Conservation (phyloP, 1,140 invertebrate genomes). For the Pygmarrhopalites habei region DNA sequence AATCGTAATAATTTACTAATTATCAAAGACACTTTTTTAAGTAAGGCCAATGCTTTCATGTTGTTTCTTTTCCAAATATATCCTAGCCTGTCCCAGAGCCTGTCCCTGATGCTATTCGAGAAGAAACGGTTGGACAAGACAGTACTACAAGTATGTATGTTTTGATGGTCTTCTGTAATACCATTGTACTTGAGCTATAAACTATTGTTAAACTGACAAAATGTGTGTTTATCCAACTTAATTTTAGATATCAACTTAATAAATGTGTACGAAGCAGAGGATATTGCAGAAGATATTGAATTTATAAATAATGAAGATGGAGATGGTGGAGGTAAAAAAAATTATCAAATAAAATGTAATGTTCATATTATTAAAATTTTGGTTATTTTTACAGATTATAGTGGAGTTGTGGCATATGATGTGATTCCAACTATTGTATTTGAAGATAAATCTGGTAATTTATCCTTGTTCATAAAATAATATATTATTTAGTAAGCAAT, state of each 20-base stretch:
- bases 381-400: neutral
- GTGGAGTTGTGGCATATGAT: neutral
- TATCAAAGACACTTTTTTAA: too few species aligned
- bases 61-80: too few species aligned
- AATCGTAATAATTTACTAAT: too few species aligned
- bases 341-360: too few species aligned
- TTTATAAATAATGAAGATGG: neutral
- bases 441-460: neutral
- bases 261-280: neutral
- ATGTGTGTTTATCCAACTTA: too few species aligned
- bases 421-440: neutral
- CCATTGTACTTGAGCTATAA: neutral
- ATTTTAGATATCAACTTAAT: neutral
- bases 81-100: too few species aligned
- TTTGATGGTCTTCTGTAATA: too few species aligned
- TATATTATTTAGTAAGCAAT: neutral
- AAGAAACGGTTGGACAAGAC: too few species aligned
- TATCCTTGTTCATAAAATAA: neutral
- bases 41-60: too few species aligned
- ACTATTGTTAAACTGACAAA: neutral
- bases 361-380: neutral
- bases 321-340: neutral
- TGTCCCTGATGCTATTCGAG: neutral
- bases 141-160: too few species aligned
- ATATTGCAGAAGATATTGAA: neutral